Evolutionary conservation across 2,797 vertebrate species (phyloP).

Genomic region (Hyperoplus lanceolatus): DNA sequence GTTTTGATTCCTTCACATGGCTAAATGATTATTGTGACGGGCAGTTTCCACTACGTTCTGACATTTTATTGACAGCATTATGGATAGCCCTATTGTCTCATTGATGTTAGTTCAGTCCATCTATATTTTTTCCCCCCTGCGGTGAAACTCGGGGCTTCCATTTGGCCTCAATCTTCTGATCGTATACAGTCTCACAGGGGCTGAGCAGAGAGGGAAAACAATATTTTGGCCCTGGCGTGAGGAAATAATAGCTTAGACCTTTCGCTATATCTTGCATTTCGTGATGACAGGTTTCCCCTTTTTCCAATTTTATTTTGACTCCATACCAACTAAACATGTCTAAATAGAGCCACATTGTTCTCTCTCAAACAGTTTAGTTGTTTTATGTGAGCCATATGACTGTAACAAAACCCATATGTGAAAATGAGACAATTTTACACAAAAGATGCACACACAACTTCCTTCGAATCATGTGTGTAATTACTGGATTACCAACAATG

Average conservation of each 20-base stretch:
- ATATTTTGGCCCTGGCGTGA: no score
- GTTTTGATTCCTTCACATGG: no score
- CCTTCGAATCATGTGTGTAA: not conserved
- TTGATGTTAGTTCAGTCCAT: not conserved
- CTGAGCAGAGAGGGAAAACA: not conserved
- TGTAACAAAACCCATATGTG: not conserved
- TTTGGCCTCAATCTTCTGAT: not conserved
- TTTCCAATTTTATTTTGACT: not conserved
- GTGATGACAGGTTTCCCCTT: no score
- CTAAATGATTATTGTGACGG: no score
- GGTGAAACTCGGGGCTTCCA: not conserved
- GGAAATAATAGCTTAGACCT: no score
- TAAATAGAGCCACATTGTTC: not conserved
- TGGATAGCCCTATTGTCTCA: not conserved
- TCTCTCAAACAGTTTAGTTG: not conserved
- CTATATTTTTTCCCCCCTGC: not conserved
- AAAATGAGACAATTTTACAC: not conserved
- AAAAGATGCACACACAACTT: not conserved
- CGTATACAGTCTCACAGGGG: not conserved
- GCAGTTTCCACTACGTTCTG: no score
- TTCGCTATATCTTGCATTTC: no score
- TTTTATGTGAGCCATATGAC: not conserved
- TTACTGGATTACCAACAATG: not conserved
- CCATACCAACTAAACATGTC: not conserved
- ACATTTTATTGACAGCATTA: no score